phyloP scores from a whole-genome alignment of 2,797 vertebrate species.

The Eutrigla gurnardus region DNA sequence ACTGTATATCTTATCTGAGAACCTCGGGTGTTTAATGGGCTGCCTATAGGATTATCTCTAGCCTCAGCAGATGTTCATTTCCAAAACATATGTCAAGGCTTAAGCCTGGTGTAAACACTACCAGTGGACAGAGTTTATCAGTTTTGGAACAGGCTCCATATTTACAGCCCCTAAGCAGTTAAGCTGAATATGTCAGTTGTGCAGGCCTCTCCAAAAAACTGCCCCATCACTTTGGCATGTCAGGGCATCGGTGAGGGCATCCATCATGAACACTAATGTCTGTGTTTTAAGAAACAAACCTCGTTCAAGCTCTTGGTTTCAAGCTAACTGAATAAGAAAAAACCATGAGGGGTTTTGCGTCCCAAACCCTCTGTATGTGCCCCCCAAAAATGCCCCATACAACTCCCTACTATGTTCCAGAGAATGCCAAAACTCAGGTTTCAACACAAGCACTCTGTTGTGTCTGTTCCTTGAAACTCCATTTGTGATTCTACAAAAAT shows the following conservation, averaged over 20 bases:
- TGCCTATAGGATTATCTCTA: slow-evolving; percentile 83
- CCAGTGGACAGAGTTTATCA: slow-evolving; percentile 82
- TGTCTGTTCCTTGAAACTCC: slow-evolving; percentile 34
- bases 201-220: slow-evolving; percentile 31
- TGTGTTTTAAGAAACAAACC: slow-evolving; percentile 14
- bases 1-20: slow-evolving; percentile 77
- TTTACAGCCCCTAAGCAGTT: slow-evolving; percentile 72
- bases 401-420: slow-evolving; percentile 48
- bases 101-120: slow-evolving; percentile 83
- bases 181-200: slow-evolving; percentile 67
- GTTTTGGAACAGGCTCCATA: slow-evolving; percentile 79
- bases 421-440: slow-evolving; percentile 42
- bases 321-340: background rate
- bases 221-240: slow-evolving; percentile 38
- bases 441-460: slow-evolving; percentile 24
- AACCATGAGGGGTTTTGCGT: background rate
- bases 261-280: background rate
- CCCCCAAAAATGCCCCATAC: slow-evolving; percentile 37
- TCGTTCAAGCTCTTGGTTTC: background rate
- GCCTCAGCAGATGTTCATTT: slow-evolving; percentile 83
- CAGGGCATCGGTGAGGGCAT: slow-evolving; percentile 22
- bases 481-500: slow-evolving; percentile 57
- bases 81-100: slow-evolving; percentile 84
- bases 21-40: slow-evolving; percentile 80
- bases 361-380: too few relatives aligned